Evolutionary conservation across 2,113 vertebrate genomes (phyloP), one percentile per base, ranked within the genome.

Genomic region (Haemorhous mexicanus): DNA sequence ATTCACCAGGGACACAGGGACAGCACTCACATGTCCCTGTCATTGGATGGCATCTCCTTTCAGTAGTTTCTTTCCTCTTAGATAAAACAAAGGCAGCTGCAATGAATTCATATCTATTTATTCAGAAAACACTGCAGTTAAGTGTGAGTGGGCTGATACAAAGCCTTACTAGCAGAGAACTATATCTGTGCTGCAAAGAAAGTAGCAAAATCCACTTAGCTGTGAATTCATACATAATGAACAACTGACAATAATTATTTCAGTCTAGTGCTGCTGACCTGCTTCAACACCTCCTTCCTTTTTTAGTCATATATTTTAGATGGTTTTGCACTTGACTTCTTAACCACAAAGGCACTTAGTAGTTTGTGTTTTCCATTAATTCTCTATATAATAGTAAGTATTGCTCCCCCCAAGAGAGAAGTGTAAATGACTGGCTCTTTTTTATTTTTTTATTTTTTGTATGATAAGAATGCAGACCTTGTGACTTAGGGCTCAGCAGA

Each of bases 401-500:
- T 66, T 10, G 8, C 56, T 94, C 89, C 58, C 75, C 68, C 75
- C 64, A 89, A 91, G 95, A 95, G 59, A 94, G 37, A 94, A 96
- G 76, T 46, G 66, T 69, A 94, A 94, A 59, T n/a, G 35, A 90
- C 52, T 88, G 89, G 18, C 16, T 85, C n/a, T 35, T 82, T 47
- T 83, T 30, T 15, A 1, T 27, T 19, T 35, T 69, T 39, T 52
- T 80, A n/a, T 64, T 76, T 41, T 53, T 11, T 5, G 68, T 41
- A 56, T 28, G 83, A 85, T 72, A 81, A 80, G 55, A 92, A 93
- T 84, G 49, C 77, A 92, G 94, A 95, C 81, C 63, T 47, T 83
- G 79, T 83, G 94, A 93, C 94, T 96, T 81, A 61, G 64, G 63
- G 79, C 93, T 93, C 94, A 94, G 88, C n/a, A 87, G 94, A 97